A percentile compares a stretch with the other conserved stretches of the same genome.
Conservation (phyloP, 2,888 invertebrate genomes). For the Aphidius colemani region DNA sequence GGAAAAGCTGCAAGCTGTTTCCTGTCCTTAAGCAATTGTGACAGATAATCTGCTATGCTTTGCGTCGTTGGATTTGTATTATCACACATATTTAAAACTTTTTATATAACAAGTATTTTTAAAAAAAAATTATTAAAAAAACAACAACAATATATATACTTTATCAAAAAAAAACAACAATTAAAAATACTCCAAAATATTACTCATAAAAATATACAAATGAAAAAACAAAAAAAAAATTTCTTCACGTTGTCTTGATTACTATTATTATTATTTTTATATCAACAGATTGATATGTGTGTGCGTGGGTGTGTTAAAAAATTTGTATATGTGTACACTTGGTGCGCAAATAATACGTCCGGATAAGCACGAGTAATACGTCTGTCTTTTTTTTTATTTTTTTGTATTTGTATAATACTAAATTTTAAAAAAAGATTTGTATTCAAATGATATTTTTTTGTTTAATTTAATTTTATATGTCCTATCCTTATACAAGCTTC, state of each 20-base stretch:
- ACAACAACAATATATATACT: not conserved
- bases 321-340: conserved; percentile 11
- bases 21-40: conserved; percentile 99
- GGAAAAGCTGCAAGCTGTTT: conserved; percentile 99
- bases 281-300: no score
- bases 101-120: conserved; percentile 7
- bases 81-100: conserved; percentile 51
- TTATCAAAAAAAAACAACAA: not conserved
- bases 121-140: conserved; percentile 4
- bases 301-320: no score
- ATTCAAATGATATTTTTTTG: no score
- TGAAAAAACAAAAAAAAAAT: no score
- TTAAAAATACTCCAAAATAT: not conserved
- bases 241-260: no score
- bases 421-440: no score
- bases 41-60: conserved; percentile 99
- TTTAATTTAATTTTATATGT: not conserved
- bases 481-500: conserved; percentile 9
- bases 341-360: conserved; percentile 28
- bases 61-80: conserved; percentile 74
- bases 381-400: no score
- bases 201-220: no score
- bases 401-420: no score
- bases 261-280: no score
- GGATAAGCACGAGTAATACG: conserved; percentile 13